These are phyloP conservation scores for Heliangelus exortis DNA, from an alignment of 2,797 vertebrate genomes.

Conservation along the genomic window DNA sequence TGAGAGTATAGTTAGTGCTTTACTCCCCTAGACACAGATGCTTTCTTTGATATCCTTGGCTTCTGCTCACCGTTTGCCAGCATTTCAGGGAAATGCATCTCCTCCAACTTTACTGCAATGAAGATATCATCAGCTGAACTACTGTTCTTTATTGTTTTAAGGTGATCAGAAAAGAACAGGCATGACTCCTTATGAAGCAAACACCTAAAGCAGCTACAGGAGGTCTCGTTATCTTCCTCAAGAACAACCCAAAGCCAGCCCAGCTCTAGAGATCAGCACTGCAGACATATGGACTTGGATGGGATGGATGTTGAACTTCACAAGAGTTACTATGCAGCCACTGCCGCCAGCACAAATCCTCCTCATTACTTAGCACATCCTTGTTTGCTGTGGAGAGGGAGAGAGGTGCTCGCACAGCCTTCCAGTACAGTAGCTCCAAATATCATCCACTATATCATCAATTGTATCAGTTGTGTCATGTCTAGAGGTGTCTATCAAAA, in stretches of 20 bases:
- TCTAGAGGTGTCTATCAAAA: background rate
- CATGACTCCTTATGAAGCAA: background rate
- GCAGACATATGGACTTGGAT: background rate
- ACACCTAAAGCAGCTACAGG: background rate
- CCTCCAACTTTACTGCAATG: background rate
- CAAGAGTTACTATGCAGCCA: background rate
- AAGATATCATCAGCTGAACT: background rate
- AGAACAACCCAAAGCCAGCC: background rate
- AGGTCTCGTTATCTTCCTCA: background rate
- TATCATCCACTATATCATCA: background rate
- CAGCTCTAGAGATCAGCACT: background rate
- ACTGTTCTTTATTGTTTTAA: background rate
- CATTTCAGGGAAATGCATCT: background rate
- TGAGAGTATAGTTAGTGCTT: background rate
- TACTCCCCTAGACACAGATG: background rate
- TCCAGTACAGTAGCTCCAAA: slow-evolving; percentile 14
- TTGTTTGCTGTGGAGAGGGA: background rate
- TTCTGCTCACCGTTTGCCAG: background rate
- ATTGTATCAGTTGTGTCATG: background rate
- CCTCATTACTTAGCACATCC: background rate
- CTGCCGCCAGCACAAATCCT: slow-evolving; percentile 12
- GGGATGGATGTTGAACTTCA: background rate
- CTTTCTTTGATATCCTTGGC: background rate
- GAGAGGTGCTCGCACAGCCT: background rate
- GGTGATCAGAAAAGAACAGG: background rate